These are phyloP conservation scores for Jaculus jaculus DNA, from an alignment of 2,113 vertebrate species.

Conservation along the genomic window DNA sequence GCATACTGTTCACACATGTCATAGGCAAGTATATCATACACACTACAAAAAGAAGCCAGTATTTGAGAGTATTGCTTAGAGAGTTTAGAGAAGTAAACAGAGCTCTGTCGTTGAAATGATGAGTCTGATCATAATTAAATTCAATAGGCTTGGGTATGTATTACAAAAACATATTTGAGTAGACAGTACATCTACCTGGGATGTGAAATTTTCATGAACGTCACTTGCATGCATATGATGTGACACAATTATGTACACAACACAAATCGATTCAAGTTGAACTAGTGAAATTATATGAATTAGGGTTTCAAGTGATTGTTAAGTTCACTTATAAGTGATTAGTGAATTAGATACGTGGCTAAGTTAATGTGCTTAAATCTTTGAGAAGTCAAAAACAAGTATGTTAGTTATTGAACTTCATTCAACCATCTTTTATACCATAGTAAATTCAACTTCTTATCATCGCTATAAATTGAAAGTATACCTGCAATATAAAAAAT, in stretches of 20 bases:
- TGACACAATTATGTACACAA: conserved; percentile 36
- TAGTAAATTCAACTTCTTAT: conserved; percentile 31
- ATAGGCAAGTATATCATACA: too few relatives aligned
- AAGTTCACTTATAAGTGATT: conserved; percentile 25
- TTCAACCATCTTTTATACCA: not conserved
- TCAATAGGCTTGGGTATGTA: not conserved
- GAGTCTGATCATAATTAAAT: conserved; percentile 30
- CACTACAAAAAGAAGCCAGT: not conserved
- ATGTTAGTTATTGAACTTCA: conserved; percentile 40
- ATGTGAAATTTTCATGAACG: conserved; percentile 44
- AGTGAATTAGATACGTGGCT: not conserved
- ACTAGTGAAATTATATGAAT: conserved; percentile 24
- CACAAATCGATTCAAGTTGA: conserved; percentile 34
- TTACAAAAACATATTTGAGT: conserved; percentile 24
- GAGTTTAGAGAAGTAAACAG: not conserved
- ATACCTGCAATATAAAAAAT: conserved; percentile 36
- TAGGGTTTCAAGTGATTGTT: conserved; percentile 42
- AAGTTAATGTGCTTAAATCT: conserved; percentile 8
- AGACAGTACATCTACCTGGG: not conserved
- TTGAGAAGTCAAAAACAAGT: conserved; percentile 37
- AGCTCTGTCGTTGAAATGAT: not conserved
- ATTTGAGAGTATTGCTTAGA: not conserved
- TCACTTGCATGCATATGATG: not conserved
- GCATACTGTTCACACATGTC: too few relatives aligned
- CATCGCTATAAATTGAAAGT: not conserved